phyloP scores from a whole-genome alignment of 2,113 vertebrate species.

The Cyprinodon tularosa region DNA sequence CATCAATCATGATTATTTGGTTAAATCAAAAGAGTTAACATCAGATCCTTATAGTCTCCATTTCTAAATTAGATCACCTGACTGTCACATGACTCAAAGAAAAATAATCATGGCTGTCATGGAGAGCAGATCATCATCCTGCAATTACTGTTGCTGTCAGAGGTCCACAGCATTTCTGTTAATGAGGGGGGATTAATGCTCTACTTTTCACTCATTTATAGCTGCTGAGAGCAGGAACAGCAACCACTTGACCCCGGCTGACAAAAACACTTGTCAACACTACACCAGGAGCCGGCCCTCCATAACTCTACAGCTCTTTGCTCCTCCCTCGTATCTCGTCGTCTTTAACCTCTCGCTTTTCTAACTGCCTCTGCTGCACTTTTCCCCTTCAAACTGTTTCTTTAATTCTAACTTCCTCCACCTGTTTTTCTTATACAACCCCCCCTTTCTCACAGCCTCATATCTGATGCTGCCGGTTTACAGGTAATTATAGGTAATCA shows the following conservation, averaged over 20 bases:
- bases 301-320: slow-evolving; percentile 33
- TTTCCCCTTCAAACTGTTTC: slow-evolving; percentile 34
- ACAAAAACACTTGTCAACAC: slow-evolving; percentile 71
- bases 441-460: slow-evolving; percentile 42
- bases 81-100: slow-evolving; percentile 36
- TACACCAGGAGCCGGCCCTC: slow-evolving; percentile 43
- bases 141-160: slow-evolving; percentile 65
- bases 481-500: slow-evolving; percentile 84
- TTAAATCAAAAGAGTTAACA: slow-evolving; percentile 4
- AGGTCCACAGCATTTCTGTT: slow-evolving; percentile 53
- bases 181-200: slow-evolving; percentile 63
- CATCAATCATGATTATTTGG: slow-evolving; percentile 1
- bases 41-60: neutral
- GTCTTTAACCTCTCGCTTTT: slow-evolving; percentile 19
- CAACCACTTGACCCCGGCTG: slow-evolving; percentile 61
- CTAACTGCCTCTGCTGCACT: slow-evolving; percentile 31
- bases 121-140: slow-evolving; percentile 52
- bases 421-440: slow-evolving; percentile 26
- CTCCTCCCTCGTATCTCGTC: slow-evolving; percentile 7
- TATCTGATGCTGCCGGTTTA: slow-evolving; percentile 81
- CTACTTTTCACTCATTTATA: slow-evolving; percentile 45
- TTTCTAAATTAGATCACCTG: slow-evolving; percentile 15
- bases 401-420: slow-evolving; percentile 26
- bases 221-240: slow-evolving; percentile 54
- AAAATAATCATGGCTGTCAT: slow-evolving; percentile 45